phyloP scores from a whole-genome alignment of 2,113 vertebrate genomes.

The Aspidoscelis tigris region DNA sequence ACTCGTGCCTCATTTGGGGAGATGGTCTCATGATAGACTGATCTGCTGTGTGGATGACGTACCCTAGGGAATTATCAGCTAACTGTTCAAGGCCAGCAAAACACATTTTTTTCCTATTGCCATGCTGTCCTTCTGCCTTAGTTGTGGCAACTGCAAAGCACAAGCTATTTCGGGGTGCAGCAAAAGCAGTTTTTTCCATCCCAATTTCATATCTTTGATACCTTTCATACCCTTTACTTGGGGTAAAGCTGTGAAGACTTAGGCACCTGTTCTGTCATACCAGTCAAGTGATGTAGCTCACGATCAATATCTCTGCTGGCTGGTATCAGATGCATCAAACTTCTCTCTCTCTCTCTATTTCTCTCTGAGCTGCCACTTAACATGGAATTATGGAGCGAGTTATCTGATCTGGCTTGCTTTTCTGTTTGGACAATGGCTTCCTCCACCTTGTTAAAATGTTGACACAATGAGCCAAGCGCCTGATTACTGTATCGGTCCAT shows the following conservation, averaged over 20 bases:
- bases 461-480: slow-evolving; percentile 73
- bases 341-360: slow-evolving; percentile 17
- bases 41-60: too few relatives aligned
- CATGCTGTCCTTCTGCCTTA: too few relatives aligned
- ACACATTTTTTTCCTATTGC: too few relatives aligned
- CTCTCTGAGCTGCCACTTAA: slow-evolving; percentile 65
- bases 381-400: slow-evolving; percentile 58
- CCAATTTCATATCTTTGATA: not conserved
- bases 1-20: too few relatives aligned
- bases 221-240: not conserved
- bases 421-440: slow-evolving; percentile 71
- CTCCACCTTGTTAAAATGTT: slow-evolving; percentile 63
- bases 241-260: slow-evolving; percentile 24
- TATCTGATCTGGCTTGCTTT: slow-evolving; percentile 70
- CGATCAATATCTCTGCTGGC: slow-evolving; percentile 28
- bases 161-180: not conserved
- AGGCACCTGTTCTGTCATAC: slow-evolving; percentile 26
- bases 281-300: slow-evolving; percentile 46
- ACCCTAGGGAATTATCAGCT: too few relatives aligned
- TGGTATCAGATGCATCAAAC: slow-evolving; percentile 61
- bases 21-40: too few relatives aligned
- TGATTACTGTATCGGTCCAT: slow-evolving; percentile 73
- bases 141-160: too few relatives aligned
- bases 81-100: too few relatives aligned
- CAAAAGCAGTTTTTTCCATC: too few relatives aligned